These are phyloP conservation scores for Palythoa grandis DNA, from an alignment of 92 coral and sea anemone species.

Conservation along the genomic window DNA sequence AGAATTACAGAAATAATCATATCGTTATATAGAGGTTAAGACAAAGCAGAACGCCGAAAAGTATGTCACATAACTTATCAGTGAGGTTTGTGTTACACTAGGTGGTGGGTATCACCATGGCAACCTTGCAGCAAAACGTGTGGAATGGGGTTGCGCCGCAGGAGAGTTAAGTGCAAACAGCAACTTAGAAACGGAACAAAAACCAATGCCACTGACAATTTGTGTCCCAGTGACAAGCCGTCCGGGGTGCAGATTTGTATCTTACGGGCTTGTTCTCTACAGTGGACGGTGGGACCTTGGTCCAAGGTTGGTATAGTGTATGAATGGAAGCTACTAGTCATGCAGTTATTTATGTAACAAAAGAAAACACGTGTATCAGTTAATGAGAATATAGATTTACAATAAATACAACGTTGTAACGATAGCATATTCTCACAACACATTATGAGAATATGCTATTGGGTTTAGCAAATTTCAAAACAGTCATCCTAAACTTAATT, in stretches of 20 bases:
- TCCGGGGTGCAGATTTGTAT: slow-evolving; percentile 87
- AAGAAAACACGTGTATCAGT: not conserved
- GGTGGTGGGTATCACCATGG: slow-evolving; percentile 95
- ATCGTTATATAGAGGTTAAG: no score
- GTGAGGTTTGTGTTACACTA: not conserved
- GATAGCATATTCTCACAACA: no score
- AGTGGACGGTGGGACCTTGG: slow-evolving; percentile 85
- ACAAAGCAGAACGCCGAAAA: no score
- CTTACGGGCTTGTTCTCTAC: slow-evolving; percentile 74
- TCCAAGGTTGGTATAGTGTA: slow-evolving; percentile 66
- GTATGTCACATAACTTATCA: not conserved
- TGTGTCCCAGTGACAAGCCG: slow-evolving; percentile 92
- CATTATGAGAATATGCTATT: no score
- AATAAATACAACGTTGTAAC: no score
- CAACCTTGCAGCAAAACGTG: slow-evolving; percentile 81
- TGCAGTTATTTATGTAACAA: no score
- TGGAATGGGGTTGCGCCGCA: slow-evolving; percentile 84
- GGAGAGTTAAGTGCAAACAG: slow-evolving; percentile 73
- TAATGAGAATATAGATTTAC: no score
- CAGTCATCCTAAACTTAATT: no score
- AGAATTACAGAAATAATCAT: no score
- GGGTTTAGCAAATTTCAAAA: no score
- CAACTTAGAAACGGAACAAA: slow-evolving; percentile 76
- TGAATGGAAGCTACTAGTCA: no score
- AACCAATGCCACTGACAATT: slow-evolving; percentile 35